Base-by-base conservation (phyloP, 1,140 invertebrate species). In the Lycorma delicatula region DNA sequence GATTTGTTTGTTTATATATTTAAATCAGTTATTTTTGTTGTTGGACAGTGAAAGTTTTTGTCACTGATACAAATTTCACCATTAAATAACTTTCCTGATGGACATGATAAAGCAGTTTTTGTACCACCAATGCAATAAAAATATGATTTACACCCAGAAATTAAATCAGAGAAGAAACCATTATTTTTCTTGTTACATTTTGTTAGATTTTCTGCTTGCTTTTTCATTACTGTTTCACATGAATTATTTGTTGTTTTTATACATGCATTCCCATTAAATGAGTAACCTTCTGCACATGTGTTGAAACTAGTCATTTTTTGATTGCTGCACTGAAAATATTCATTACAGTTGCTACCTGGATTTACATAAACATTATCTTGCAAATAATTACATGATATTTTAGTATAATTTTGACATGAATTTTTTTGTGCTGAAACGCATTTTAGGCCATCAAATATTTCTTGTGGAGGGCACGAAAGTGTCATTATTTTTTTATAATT, bases 251-350 rank as follows among this genome's bases (percentile, higher is more conserved):
- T 20, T 55, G 54, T 26, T 54, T 22, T 50, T 6, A 31, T 51
- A 38, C 57, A 59, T 22, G 31, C 50, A 9, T 18, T 20, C 16
- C 57, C 67, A 59, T 75, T 70, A 57, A 72, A 75, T 16, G 71
- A 38, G 6, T 66, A 56, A 6, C 65, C 68, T n/a, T 58, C 59
- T 20, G 67, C 60, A 51, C 74, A 75, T 12, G 47, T 36, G 26
- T 38, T 54, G 0, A 72, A 73, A 48, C 70, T 64, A 1, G 29
- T 49, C 27, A 23, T 27, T 28, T 71, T 68, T 26, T 74, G 72
- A 13, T 69, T 68, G 0, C 75, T 70, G 60, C 80, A 82, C 59
- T 78, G 71, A 66, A 76, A 79, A 65, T 80, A 82, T 12, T 71
- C 70, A 28, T 68, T 72, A 63, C 79, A 81, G 7, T 75, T 73